Evolutionary conservation across 2,797 vertebrate species (phyloP), one percentile per base, ranked within the genome.

Genomic region (Uromys caudimaculatus): DNA sequence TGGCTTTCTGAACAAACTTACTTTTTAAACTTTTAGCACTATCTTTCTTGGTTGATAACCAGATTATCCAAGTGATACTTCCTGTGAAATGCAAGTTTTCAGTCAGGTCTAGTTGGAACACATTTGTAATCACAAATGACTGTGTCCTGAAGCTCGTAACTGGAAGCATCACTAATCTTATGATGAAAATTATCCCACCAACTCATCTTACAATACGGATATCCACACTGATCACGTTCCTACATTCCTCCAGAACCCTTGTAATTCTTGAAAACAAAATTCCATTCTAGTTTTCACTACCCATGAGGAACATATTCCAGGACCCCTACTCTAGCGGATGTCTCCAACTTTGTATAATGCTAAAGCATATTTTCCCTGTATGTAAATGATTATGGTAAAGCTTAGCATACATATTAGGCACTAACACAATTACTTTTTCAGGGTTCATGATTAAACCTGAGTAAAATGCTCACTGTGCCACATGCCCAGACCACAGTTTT

Each of bases 111-210:
- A 8, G n/a, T 41, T 56, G 78, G 38, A 23, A 41, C 38, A 32
- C 64, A 67, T 32, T 24, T 82, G 54, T 82, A 94, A 84, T 89
- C 88, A 41, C 64, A 96, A 91, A 79, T 95, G 41, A 92, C 58
- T 76, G 24, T 47, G 67, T 5, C 47, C 56, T 60, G 24, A 50
- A 93, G 71, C 50, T 78, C 23, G n/a, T 44, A 69, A 89, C 44
- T 50, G 52, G 60, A 90, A 94, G 76, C 47, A 16, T 77, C 81
- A 81, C 7, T 10, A 60, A 69, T 69, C 89, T 76, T 90, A 87
- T 76, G 23, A 91, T 62, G 19, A 89, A 89, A 94, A 64, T 11
- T 62, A 19, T 90, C n/a, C 38, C 35, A 84, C 35, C 6, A 52
- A 82, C 6, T 87, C 54, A 52, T 47, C 27, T 62, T 32, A 62